Percentiles rank a stretch among this genome's conserved stretches.
Conservation (phyloP, 2,797 vertebrate species). For the Meriones psammophilus region DNA sequence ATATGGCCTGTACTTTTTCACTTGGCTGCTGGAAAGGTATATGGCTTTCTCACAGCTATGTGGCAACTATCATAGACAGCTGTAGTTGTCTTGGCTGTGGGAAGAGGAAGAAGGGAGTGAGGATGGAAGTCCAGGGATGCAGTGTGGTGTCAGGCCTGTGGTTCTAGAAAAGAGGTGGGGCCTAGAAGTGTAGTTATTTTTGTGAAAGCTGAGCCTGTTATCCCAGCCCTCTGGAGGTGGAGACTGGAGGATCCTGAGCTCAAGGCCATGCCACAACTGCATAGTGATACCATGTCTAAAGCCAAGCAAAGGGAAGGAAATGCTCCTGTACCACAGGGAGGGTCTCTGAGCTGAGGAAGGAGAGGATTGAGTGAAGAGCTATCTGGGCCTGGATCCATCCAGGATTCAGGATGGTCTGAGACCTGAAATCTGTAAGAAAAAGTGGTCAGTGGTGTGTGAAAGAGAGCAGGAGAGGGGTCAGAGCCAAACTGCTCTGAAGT, state of each 20-base stretch:
- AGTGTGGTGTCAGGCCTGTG: background rate
- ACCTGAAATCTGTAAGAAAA: background rate
- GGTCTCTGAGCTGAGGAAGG: background rate
- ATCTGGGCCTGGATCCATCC: background rate
- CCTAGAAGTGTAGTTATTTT: background rate
- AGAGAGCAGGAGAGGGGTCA: background rate
- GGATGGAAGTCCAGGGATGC: no score
- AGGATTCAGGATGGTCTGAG: background rate
- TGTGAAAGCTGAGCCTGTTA: background rate
- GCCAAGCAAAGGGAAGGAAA: background rate
- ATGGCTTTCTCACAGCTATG: background rate
- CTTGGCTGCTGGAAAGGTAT: background rate
- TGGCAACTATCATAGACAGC: background rate
- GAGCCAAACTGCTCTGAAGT: background rate
- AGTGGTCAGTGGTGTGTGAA: background rate
- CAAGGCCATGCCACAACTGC: background rate
- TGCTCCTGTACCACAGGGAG: fast-evolving
- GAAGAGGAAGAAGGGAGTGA: background rate
- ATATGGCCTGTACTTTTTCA: background rate
- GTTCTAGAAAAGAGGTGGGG: background rate
- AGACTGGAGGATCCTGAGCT: background rate
- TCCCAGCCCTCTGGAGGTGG: background rate
- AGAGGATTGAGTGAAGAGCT: no score
- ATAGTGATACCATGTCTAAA: background rate
- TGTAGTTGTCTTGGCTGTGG: background rate